Conservation (phyloP, 2,113 vertebrate species). For the Brachirus orientalis region DNA sequence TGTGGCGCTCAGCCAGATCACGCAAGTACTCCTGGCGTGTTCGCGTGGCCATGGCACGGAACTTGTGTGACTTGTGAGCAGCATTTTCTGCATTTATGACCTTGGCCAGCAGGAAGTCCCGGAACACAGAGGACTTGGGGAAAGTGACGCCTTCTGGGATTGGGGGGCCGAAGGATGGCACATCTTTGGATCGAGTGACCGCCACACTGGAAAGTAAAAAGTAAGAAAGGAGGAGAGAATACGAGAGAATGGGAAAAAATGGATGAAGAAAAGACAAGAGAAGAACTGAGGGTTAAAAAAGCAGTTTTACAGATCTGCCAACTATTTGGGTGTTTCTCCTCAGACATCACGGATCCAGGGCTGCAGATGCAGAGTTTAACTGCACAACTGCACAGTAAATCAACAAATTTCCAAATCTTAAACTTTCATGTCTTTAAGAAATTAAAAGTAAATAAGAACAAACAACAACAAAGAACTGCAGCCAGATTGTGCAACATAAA, state of each 20-base stretch:
- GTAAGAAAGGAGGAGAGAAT: constrained; percentile 18
- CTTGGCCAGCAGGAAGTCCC: constrained; percentile 98
- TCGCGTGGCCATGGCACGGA: constrained; percentile 96
- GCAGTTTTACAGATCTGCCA: neutral
- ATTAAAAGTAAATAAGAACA: too few species aligned
- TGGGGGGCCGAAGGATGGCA: constrained; percentile 95
- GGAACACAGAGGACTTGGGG: constrained; percentile 96
- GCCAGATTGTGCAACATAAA: too few species aligned
- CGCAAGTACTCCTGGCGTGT: constrained; percentile 98
- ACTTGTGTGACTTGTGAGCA: constrained; percentile 98
- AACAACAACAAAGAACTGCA: too few species aligned
- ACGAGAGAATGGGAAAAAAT: too few species aligned
- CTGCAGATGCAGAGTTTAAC: too few species aligned
- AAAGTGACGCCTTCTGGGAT: constrained; percentile 96
- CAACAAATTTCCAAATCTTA: too few species aligned
- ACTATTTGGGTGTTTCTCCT: neutral
- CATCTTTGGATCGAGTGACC: constrained; percentile 95
- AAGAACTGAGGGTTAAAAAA: neutral
- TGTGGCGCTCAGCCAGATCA: constrained; percentile 96
- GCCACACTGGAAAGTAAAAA: constrained; percentile 95
- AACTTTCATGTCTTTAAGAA: too few species aligned
- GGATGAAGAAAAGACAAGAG: too few species aligned
- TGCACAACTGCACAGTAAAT: neutral
- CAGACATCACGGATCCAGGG: neutral
- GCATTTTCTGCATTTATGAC: constrained; percentile 98